Conservation (phyloP, 2,113 vertebrate genomes). For the Tragelaphus strepsiceros region DNA sequence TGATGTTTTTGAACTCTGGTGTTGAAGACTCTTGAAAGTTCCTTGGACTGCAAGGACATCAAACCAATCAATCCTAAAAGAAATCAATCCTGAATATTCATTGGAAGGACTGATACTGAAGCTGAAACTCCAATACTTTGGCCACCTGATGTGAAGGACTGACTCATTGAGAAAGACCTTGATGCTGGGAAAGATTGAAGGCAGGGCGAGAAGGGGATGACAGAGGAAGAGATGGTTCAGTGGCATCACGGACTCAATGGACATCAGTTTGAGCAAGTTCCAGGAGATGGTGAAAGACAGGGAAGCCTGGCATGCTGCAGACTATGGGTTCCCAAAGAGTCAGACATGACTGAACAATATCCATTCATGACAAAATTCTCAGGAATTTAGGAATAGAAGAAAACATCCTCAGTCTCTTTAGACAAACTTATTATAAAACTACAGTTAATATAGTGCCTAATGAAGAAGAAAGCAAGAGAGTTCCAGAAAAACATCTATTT, state of each 20-base stretch:
- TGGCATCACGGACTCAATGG: not conserved
- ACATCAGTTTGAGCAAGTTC: not conserved
- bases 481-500: too few species aligned
- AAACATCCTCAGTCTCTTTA: not conserved
- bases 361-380: not conserved
- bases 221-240: not conserved
- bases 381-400: not conserved
- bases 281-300: not conserved
- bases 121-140: not conserved
- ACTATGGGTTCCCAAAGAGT: not conserved
- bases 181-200: not conserved
- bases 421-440: not conserved
- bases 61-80: not conserved
- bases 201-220: not conserved
- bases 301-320: not conserved
- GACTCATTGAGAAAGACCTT: not conserved
- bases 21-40: not conserved
- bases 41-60: not conserved
- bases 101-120: not conserved
- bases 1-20: not conserved
- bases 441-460: not conserved
- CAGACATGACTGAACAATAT: not conserved
- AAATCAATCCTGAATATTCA: not conserved
- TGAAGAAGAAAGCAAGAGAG: not conserved
- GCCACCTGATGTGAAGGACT: not conserved